These are phyloP conservation scores for Drosophila simulans DNA, from an alignment of 1,140 invertebrate genomes.

Conservation along the genomic window DNA sequence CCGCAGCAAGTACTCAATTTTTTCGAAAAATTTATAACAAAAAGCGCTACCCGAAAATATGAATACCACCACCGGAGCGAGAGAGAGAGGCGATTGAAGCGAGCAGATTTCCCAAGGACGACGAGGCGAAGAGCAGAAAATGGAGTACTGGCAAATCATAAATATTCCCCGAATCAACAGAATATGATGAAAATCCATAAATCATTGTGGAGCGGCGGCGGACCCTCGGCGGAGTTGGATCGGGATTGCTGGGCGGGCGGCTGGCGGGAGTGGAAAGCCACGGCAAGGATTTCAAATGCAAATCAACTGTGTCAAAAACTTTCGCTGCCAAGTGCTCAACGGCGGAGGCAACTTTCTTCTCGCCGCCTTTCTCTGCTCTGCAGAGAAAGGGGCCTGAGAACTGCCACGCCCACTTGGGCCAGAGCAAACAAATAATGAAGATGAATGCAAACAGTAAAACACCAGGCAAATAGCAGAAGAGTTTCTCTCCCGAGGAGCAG, in stretches of 20 bases:
- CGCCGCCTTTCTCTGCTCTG: neutral
- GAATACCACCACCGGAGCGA: conserved; percentile 10
- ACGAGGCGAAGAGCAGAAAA: neutral
- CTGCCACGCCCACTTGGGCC: conserved; percentile 51
- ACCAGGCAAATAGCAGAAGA: conserved; percentile 74
- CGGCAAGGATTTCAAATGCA: conserved; percentile 77
- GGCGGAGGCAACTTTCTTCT: conserved; percentile 41
- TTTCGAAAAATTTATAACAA: conserved; percentile 71
- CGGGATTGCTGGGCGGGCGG: neutral
- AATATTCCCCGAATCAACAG: conserved; percentile 84
- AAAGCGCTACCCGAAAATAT: conserved; percentile 40
- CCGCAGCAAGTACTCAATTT: conserved; percentile 33
- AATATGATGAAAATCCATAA: conserved; percentile 84
- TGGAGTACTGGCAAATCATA: conserved; percentile 63
- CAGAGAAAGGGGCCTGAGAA: neutral
- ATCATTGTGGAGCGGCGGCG: conserved; percentile 61
- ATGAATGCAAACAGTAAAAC: conserved; percentile 81
- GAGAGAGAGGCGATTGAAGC: too few relatives aligned
- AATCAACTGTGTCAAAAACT: conserved; percentile 81
- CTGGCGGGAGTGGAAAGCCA: too few relatives aligned
- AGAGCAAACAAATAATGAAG: conserved; percentile 80
- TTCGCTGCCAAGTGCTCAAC: conserved; percentile 70
- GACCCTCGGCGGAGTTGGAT: conserved; percentile 8
- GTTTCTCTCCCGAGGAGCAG: conserved; percentile 17
- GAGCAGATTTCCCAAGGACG: conserved; percentile 47